These are phyloP conservation scores for Thecocarcelia acutangulata DNA, from an alignment of 2,888 invertebrate genomes.

Conservation along the genomic window DNA sequence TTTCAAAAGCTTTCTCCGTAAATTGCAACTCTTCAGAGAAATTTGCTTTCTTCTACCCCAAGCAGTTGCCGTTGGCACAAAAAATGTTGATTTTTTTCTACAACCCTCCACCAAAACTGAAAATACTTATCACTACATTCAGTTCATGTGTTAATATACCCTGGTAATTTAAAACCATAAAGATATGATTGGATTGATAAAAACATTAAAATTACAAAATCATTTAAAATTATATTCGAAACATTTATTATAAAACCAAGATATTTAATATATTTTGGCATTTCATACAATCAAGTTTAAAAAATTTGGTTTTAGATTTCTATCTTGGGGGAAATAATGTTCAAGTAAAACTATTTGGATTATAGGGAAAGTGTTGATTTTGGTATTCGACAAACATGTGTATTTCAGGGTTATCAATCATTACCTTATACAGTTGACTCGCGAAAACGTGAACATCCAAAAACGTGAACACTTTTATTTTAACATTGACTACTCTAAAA, in stretches of 20 bases:
- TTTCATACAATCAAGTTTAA: conserved; percentile 21
- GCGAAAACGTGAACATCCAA: too few species aligned
- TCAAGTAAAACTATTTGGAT: neutral
- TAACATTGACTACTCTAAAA: too few species aligned
- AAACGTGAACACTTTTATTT: too few species aligned
- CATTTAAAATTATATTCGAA: conserved; percentile 26
- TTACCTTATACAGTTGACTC: too few species aligned
- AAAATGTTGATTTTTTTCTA: neutral
- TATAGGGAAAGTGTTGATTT: conserved; percentile 34
- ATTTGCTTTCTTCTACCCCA: too few species aligned
- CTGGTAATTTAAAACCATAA: conserved; percentile 62
- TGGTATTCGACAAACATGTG: conserved; percentile 57
- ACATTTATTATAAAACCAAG: conserved; percentile 17
- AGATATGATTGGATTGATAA: conserved; percentile 49
- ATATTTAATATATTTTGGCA: conserved; percentile 34
- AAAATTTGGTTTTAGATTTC: conserved; percentile 38
- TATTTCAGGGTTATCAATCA: conserved; percentile 44
- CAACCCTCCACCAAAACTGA: conserved; percentile 8
- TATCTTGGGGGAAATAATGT: conserved; percentile 53
- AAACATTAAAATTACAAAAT: conserved; percentile 23
- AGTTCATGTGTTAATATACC: neutral
- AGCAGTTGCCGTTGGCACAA: too few species aligned
- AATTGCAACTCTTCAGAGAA: too few species aligned
- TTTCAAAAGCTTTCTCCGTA: too few species aligned
- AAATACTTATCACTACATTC: conserved; percentile 13